These are phyloP conservation scores for Schizotus pectinicornis DNA, from an alignment of 2,888 invertebrate genomes.

Conservation along the genomic window DNA sequence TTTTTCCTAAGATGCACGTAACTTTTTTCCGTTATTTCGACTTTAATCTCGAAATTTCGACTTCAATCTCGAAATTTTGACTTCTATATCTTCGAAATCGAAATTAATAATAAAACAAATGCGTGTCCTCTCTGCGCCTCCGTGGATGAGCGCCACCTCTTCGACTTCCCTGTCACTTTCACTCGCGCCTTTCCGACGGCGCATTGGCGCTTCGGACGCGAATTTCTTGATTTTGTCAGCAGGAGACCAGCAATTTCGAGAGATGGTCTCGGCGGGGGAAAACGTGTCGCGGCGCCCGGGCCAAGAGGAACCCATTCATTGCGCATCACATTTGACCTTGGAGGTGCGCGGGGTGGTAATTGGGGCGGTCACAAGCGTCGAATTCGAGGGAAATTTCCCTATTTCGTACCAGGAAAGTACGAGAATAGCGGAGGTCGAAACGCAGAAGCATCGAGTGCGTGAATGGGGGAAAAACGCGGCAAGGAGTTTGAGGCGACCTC, in stretches of 20 bases:
- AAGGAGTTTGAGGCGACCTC: neutral
- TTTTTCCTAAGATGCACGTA: too few relatives aligned
- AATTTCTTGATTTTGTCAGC: constrained; percentile 33
- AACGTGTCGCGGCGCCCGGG: constrained; percentile 2
- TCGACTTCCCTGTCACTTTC: constrained; percentile 6
- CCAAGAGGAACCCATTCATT: constrained; percentile 2
- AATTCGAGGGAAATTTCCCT: constrained; percentile 48
- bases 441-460: neutral
- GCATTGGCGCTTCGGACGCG: constrained; percentile 43
- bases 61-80: too few relatives aligned
- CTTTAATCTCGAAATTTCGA: too few relatives aligned
- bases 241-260: constrained; percentile 23
- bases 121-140: too few relatives aligned
- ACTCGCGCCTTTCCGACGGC: constrained; percentile 6
- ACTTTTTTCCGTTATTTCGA: too few relatives aligned
- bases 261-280: neutral
- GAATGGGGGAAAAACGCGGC: constrained; percentile 1
- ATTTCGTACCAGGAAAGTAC: constrained; percentile 39
- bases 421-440: constrained; percentile 1
- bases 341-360: constrained; percentile 22
- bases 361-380: constrained; percentile 36
- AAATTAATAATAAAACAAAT: too few relatives aligned
- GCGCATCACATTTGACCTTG: constrained; percentile 17
- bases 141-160: neutral
- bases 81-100: too few relatives aligned